Percentiles rank a stretch among this genome's conserved stretches.
Evolutionary conservation across 2,888 invertebrate species (phyloP).

Genomic region (Hemicrepidius hirtus): DNA sequence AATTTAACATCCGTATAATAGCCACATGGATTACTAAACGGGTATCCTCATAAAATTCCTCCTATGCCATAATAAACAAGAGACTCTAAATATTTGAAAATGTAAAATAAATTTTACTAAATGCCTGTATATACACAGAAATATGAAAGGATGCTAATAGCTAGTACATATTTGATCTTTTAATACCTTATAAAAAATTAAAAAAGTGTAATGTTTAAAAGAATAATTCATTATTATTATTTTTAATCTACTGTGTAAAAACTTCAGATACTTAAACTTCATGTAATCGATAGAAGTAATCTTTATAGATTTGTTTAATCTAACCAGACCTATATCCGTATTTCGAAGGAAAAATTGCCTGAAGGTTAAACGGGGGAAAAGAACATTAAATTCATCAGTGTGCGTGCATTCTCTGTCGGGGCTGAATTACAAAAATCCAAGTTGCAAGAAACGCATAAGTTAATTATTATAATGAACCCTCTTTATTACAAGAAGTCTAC

Average conservation of each 20-base stretch:
- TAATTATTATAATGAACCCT: constrained; percentile 18
- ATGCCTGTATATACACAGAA: too few relatives aligned
- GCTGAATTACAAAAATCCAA: constrained; percentile 1
- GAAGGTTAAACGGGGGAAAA: background rate
- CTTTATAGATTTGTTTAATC: too few relatives aligned
- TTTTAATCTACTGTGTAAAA: too few relatives aligned
- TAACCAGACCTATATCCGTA: too few relatives aligned
- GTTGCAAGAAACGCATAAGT: constrained; percentile 27
- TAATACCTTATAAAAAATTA: too few relatives aligned
- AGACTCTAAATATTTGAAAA: background rate
- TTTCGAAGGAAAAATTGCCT: background rate
- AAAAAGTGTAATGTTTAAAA: too few relatives aligned
- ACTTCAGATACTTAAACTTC: too few relatives aligned
- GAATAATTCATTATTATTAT: too few relatives aligned
- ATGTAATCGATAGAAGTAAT: too few relatives aligned
- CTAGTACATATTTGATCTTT: too few relatives aligned
- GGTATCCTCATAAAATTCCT: background rate
- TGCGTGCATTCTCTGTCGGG: background rate
- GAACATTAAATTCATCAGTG: background rate
- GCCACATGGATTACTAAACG: constrained; percentile 1
- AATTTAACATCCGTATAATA: constrained; percentile 4
- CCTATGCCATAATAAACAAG: background rate
- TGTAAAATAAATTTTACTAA: too few relatives aligned
- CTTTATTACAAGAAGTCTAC: background rate
- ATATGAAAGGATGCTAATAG: too few relatives aligned